Conservation (phyloP, 1,140 invertebrate genomes). For the Drosophila pseudoobscura region DNA sequence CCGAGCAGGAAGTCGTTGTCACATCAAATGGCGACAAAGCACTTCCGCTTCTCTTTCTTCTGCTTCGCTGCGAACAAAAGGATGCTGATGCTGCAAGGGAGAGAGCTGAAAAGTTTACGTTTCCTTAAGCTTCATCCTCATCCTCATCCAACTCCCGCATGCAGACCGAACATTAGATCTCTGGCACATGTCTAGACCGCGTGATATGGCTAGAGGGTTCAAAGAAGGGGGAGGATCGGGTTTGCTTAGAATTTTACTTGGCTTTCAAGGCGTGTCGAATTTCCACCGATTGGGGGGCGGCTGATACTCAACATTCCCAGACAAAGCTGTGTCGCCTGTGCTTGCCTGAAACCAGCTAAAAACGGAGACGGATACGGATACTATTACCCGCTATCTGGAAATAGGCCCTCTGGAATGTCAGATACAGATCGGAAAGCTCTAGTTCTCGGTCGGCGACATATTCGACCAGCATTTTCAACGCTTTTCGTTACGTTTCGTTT, state of each 20-base stretch:
- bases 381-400: too few species aligned
- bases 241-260: too few species aligned
- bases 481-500: conserved; percentile 42
- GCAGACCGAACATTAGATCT: background rate
- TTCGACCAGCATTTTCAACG: conserved; percentile 44
- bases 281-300: too few species aligned
- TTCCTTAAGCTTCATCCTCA: background rate
- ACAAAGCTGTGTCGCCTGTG: too few species aligned
- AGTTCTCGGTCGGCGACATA: conserved; percentile 27
- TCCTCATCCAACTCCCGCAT: background rate
- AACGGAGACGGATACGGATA: too few species aligned
- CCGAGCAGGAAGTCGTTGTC: conserved; percentile 71
- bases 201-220: conserved; percentile 7
- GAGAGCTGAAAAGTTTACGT: background rate
- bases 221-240: background rate
- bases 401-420: too few species aligned
- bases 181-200: conserved; percentile 40
- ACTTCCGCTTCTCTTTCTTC: conserved; percentile 59
- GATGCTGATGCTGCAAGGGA: conserved; percentile 20
- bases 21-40: conserved; percentile 78
- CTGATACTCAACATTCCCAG: too few species aligned
- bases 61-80: conserved; percentile 40
- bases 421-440: background rate
- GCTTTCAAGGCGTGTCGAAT: too few species aligned
- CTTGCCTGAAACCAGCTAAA: too few species aligned